Evolutionary conservation across 2,888 invertebrate species (phyloP), one percentile per base, ranked within the genome.

Genomic region (Tridacna crocea): DNA sequence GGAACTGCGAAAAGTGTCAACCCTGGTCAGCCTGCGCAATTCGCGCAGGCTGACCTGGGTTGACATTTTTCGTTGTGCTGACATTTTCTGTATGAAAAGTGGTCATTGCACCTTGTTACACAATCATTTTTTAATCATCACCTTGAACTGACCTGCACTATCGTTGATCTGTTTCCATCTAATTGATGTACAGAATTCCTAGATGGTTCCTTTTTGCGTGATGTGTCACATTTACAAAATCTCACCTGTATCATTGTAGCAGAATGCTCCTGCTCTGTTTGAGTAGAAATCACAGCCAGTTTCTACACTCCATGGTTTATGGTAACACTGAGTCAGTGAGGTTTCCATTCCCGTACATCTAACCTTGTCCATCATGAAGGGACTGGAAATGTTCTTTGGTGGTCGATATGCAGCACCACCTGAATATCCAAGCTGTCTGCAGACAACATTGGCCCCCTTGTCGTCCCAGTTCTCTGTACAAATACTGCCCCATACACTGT

Each of bases 381-480:
- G 95, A 10, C 89, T 90, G 11, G 88, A 86, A 58, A 87, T 77
- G 15, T 85, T 88, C 46, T 88, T 90, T 8, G 88, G 89, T 2
- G 88, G 90, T 51, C 81, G 77, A 47, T 91, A 89, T 0, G 90
- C 85, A 11, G 78, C 74, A 2, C 92, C 92, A n/a, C 89, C 88
- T 26, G 72, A 61, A 75, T 82, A 91, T 12, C 89, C 90, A 55
- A 91, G 72, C n/a, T 83, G 75, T 48, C 80, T 75, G 76, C 88
- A 90, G 22, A 87, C 83, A 0, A 97, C 96, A 8, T 78, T 76
- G 88, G 96, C 95, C 0, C 96, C 97, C 88, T 96, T 96, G 46
- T 94, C 95, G 80, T 96, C 93, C 19, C 96, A 96, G 90, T 97
- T 97, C 87, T 97, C 96, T 90, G 97, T 96, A 92, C 97, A 97